A percentile compares a stretch with the other conserved stretches of the same genome.
These are phyloP conservation scores for Corythaeola cristata DNA, from an alignment of 2,113 vertebrate species.

Conservation along the genomic window DNA sequence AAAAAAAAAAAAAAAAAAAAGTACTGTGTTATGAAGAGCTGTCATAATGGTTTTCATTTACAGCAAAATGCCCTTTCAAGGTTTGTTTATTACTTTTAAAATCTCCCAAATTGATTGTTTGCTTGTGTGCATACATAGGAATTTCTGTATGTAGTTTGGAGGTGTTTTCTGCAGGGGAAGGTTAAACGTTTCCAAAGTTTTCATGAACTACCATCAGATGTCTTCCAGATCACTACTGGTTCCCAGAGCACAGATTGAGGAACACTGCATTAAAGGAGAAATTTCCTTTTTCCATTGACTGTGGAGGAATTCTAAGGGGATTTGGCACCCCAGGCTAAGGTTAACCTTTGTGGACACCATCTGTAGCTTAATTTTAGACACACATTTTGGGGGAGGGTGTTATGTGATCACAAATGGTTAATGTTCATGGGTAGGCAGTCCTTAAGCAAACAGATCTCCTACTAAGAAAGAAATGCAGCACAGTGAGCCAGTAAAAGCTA, in stretches of 20 bases:
- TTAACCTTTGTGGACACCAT: conserved; percentile 13
- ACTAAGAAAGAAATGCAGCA: background rate
- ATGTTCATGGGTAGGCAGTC: background rate
- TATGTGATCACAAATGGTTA: conserved; percentile 15
- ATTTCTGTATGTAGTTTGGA: conserved; percentile 30
- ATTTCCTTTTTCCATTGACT: conserved; percentile 46
- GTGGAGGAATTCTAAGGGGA: background rate
- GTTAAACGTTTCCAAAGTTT: conserved; percentile 42
- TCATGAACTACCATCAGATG: conserved; percentile 59
- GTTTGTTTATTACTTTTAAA: conserved; percentile 56
- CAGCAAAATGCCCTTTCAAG: conserved; percentile 21
- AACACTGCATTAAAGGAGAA: conserved; percentile 29
- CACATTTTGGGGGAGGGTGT: background rate
- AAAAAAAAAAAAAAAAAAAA: background rate
- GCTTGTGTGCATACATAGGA: conserved; percentile 11
- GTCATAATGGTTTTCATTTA: conserved; percentile 45
- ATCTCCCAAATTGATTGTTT: conserved; percentile 39
- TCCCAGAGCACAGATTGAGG: conserved; percentile 29
- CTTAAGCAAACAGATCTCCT: background rate
- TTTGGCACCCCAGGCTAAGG: conserved; percentile 22
- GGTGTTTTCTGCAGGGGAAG: conserved; percentile 45
- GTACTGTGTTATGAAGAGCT: conserved; percentile 8
- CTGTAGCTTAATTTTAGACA: conserved; percentile 48
- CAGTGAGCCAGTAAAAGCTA: background rate
- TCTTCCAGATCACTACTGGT: conserved; percentile 62